Percentiles rank a stretch among this genome's conserved stretches.
Conservation (phyloP, 2,888 invertebrate species). For the Drosophila ustulata region DNA sequence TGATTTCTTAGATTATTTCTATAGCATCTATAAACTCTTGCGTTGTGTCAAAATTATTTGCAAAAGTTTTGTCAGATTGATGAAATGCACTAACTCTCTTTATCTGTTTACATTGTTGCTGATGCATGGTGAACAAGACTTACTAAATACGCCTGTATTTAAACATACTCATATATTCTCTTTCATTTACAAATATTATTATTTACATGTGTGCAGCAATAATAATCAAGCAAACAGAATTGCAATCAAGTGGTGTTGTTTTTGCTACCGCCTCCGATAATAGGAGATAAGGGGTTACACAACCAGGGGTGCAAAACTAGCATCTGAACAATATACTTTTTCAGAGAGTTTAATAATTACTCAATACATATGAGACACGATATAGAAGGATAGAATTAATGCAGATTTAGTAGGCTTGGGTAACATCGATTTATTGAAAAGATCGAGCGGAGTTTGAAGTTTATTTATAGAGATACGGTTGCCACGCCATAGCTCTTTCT, state of each 20-base stretch:
- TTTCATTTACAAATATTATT: not conserved
- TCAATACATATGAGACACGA: too few species aligned
- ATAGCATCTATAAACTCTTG: not conserved
- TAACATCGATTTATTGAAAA: too few species aligned
- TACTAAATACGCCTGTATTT: not conserved
- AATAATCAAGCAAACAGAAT: conserved; percentile 15
- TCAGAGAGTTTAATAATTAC: too few species aligned
- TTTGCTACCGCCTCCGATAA: conserved; percentile 32
- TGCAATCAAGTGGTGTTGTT: conserved; percentile 44
- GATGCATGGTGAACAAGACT: not conserved
- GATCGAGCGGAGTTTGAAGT: too few species aligned
- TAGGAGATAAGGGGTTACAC: conserved; percentile 23
- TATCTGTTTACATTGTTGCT: conserved; percentile 1
- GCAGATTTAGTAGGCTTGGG: too few species aligned
- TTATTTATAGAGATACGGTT: too few species aligned
- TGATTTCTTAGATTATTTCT: not conserved
- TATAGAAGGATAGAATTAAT: too few species aligned
- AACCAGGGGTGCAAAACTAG: conserved; percentile 19
- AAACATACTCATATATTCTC: not conserved
- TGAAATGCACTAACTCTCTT: not conserved
- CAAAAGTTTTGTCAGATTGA: not conserved
- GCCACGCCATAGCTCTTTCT: too few species aligned
- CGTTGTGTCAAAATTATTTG: not conserved
- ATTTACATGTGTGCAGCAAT: not conserved
- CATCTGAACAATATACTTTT: not conserved